Evolutionary conservation across 2,888 invertebrate species (phyloP).

Genomic region (Pristionchus fissidentatus): DNA sequence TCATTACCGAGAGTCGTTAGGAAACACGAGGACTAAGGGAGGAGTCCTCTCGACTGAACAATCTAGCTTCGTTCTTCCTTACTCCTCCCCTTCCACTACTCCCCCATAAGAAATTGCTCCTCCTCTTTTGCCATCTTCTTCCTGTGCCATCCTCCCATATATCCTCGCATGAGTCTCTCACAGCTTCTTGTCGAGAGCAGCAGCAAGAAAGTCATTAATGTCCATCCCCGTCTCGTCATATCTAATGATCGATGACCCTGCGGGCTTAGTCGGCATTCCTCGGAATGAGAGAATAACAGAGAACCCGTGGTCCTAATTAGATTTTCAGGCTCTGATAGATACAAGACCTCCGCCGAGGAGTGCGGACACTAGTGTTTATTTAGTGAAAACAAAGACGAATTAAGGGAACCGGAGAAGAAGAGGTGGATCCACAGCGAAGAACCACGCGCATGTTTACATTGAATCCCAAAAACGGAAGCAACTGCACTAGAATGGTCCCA

Average conservation of each 20-base stretch:
- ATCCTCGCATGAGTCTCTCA: conserved; percentile 25
- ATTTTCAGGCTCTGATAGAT: conserved; percentile 27
- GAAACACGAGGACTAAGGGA: conserved; percentile 22
- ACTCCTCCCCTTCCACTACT: conserved; percentile 1
- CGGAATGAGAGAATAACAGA: conserved; percentile 25
- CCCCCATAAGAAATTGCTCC: conserved; percentile 43
- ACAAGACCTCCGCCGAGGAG: not conserved
- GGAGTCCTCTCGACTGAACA: conserved; percentile 31
- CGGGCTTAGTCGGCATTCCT: not conserved
- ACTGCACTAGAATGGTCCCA: conserved; percentile 1
- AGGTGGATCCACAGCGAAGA: not conserved
- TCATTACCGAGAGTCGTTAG: conserved; percentile 8
- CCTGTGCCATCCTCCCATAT: conserved; percentile 3
- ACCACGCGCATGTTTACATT: not conserved
- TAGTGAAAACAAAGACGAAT: not conserved
- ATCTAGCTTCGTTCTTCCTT: conserved; percentile 10
- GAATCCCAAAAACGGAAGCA: not conserved
- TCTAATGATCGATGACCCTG: conserved; percentile 39
- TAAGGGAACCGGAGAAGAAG: conserved; percentile 18
- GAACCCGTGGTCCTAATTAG: not conserved
- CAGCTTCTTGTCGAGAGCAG: not conserved
- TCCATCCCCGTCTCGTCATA: conserved; percentile 17
- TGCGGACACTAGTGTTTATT: conserved; percentile 27
- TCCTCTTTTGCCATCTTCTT: conserved; percentile 1
- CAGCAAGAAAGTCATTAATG: conserved; percentile 22